Base-by-base conservation (phyloP, 2,888 invertebrate genomes). In the Listrodromus nycthemerus region DNA sequence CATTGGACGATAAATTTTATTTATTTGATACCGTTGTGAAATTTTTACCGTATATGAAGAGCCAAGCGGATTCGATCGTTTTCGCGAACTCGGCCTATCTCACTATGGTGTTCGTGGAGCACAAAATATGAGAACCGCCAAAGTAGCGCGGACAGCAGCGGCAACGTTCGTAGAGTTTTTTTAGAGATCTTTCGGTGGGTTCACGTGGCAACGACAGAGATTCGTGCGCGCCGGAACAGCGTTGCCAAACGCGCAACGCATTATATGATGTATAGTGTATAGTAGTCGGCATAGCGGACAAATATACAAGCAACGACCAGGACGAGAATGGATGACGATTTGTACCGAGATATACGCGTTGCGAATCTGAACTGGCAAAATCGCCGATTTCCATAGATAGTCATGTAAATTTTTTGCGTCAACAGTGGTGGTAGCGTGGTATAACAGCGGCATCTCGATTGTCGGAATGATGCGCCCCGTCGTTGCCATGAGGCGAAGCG, bases 141-240 rank as follows among this genome's bases (percentile, higher is more conserved):
- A 65, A 77, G 71, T 71, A 19, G 70, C 63, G 69, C 78, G 61
- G 63, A 65, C 67, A 76, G 71, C 80, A 80, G 50, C 67, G 70
- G 21, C 77, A 82, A 67, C 80, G 70, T 84, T 81, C 69, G 70
- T 78, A 77, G 50, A 73, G 41, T 80, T 85, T 78, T 84, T 83
- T 76, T 70, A 74, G 82, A 84, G 79, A 85, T 87, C 66, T 85
- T 85, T 82, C 79, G 84, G 84, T 75, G 82, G 80, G 82, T 87
- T 87, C 83, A 87, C 85, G 87, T 87, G 86, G 86, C 86, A 87
- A 87, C 85, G 82, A 84, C 85, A 82, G 82, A 86, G 85, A 85
- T 87, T 86, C 86, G 80, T 58, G 74, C 82, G 83, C 48, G 48
- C 41, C 37, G 69, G 70, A 55, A 78, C 87, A 81, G 80, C 74